phyloP scores from a whole-genome alignment of 64 coral and sea anemone genomes.

The Pocillopora verrucosa region DNA sequence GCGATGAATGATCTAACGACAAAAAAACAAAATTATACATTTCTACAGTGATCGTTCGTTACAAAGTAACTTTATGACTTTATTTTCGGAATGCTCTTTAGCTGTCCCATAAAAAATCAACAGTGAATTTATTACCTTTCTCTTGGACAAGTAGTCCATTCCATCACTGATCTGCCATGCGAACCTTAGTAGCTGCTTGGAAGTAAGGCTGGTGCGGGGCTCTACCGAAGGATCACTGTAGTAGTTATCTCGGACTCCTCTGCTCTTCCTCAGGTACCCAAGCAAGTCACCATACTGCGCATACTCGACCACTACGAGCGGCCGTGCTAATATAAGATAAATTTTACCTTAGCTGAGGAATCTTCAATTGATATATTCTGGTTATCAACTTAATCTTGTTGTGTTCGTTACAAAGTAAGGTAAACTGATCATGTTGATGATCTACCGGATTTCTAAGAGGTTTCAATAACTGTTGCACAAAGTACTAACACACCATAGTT shows the following conservation, averaged over 20 bases:
- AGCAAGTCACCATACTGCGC: slow-evolving; percentile 59
- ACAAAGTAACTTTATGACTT: neutral
- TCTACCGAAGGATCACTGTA: slow-evolving; percentile 42
- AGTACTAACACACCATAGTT: no score
- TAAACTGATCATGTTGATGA: no score
- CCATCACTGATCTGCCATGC: slow-evolving; percentile 64
- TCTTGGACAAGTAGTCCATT: slow-evolving; percentile 51
- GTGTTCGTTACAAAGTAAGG: no score
- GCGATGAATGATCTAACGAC: slow-evolving; percentile 14
- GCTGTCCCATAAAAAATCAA: no score
- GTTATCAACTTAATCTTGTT: no score
- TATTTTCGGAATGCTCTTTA: no score
- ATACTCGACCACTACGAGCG: slow-evolving; percentile 59
- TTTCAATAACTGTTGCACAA: no score
- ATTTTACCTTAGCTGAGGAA: no score
- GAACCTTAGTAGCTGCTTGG: slow-evolving; percentile 52
- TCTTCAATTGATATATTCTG: no score
- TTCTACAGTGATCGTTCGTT: neutral
- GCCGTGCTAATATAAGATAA: slow-evolving; percentile 17
- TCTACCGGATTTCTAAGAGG: no score
- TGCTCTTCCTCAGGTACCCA: slow-evolving; percentile 66
- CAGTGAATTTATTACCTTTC: slow-evolving; percentile 29
- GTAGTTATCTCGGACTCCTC: slow-evolving; percentile 59
- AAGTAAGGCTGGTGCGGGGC: slow-evolving; percentile 38
- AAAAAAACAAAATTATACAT: neutral